Evolutionary conservation across 2,113 vertebrate genomes (phyloP).

Genomic region (Tylochromis polylepis): DNA sequence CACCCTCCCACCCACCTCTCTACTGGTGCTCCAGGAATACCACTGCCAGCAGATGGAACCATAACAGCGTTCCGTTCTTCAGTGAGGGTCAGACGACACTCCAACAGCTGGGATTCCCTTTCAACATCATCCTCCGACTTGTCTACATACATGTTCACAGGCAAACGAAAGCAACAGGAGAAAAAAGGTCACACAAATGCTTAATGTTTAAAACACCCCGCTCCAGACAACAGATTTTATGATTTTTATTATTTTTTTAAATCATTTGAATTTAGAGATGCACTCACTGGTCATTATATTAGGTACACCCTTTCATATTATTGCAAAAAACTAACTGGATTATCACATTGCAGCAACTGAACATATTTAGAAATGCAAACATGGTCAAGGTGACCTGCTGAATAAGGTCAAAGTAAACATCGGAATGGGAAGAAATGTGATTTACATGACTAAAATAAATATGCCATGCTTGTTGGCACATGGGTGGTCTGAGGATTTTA

Average conservation of each 20-base stretch:
- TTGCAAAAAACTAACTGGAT: not conserved
- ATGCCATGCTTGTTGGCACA: not conserved
- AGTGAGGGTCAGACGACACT: conserved; percentile 88
- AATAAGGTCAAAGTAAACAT: not conserved
- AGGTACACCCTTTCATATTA: not conserved
- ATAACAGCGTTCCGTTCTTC: conserved; percentile 92
- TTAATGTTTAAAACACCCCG: rapidly evolving
- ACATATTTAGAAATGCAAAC: not conserved
- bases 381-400: not conserved
- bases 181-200: not conserved
- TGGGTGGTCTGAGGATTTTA: not conserved
- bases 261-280: not conserved
- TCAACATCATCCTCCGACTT: conserved; percentile 91
- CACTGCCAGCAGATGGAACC: conserved; percentile 91
- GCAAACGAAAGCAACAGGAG: not conserved
- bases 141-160: conserved; percentile 65
- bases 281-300: not conserved
- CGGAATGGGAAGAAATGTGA: not conserved
- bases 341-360: not conserved
- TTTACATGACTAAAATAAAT: not conserved
- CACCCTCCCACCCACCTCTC: conserved; percentile 76
- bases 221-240: not conserved
- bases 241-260: not conserved
- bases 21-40: conserved; percentile 90
- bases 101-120: conserved; percentile 87